Base-by-base conservation (phyloP, 2,113 vertebrate genomes). In the Nanorana parkeri region DNA sequence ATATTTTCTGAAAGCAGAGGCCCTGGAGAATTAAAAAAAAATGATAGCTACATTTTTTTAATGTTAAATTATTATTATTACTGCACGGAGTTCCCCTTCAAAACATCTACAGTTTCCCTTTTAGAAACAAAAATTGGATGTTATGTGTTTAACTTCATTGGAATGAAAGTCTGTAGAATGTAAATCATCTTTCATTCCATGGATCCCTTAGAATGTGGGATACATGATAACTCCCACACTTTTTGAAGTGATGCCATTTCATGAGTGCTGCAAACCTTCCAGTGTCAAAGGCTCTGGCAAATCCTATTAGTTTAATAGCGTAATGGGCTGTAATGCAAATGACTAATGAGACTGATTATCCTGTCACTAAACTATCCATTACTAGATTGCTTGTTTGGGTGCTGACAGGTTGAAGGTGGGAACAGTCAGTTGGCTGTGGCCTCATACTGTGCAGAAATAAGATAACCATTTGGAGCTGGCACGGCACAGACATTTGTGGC, bases 91-190 rank as follows among this genome's bases (percentile, higher is more conserved):
- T 13, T 47, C 13, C 2, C 11, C 41, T 36, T 15, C 41, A 47
- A 47, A 47, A 47, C 41, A 11, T 47, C 10, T 47, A 36, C 8
- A 8, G 8, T 15, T 47, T 47, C 13, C 41, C 41, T 3, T 47
- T 15, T 10, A 47, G 11, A 47, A 47, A 36, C n/a, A 17, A 66
- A 32, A 20, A 17, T 1, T 15, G 19, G 20, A 51, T 51, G 20
- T 3, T 68, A n/a, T 47, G 16, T 5, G n/a, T 32, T 41, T 71
- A 2, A 71, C 17, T 16, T 51, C 17, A 68, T 68, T 21, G 23
- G 68, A 71, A 26, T 71, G 36, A 71, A 24, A 16, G 21, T 52
- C 23, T 19, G n/a, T 54, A 21, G 68, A 71, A 71, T 71, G 68
- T 24, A 71, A n/a, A 54, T 52, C 51, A 21, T 21, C 2, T 68